A percentile compares a stretch with the other conserved stretches of the same genome.
phyloP scores from a whole-genome alignment of 1,140 invertebrate species.

The Pseudomyrmex flavicornis region DNA sequence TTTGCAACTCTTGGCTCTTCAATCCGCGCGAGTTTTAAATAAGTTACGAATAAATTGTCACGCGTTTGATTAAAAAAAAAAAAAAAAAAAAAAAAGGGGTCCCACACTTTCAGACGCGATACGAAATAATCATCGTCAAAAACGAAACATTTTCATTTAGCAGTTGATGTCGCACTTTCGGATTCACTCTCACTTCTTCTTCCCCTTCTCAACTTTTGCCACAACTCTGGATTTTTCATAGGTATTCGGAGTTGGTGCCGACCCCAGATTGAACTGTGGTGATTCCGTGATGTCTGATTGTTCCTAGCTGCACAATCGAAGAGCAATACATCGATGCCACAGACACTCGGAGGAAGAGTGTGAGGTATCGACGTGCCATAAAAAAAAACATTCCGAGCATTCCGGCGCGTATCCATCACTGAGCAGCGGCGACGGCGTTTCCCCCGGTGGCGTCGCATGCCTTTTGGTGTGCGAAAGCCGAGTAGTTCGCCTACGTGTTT shows the following conservation, averaged over 20 bases:
- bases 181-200: neutral
- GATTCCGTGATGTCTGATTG: neutral
- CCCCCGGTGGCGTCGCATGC: slow-evolving; percentile 4
- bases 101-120: too few relatives aligned
- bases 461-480: slow-evolving; percentile 28
- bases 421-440: neutral
- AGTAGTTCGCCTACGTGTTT: slow-evolving; percentile 20
- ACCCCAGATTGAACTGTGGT: neutral
- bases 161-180: neutral
- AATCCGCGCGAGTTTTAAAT: too few relatives aligned
- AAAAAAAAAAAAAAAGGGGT: too few relatives aligned
- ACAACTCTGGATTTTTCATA: neutral
- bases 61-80: too few relatives aligned
- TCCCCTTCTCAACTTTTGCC: neutral
- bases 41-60: too few relatives aligned
- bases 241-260: neutral
- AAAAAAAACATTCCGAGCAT: slow-evolving; percentile 33
- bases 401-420: slow-evolving; percentile 42
- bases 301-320: slow-evolving; percentile 18
- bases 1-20: too few relatives aligned
- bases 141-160: neutral
- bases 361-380: slow-evolving; percentile 10
- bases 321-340: slow-evolving; percentile 26
- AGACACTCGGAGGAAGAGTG: slow-evolving; percentile 22
- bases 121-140: neutral